Conservation (phyloP, 1,140 invertebrate genomes). For the Drosophila bifasciata region DNA sequence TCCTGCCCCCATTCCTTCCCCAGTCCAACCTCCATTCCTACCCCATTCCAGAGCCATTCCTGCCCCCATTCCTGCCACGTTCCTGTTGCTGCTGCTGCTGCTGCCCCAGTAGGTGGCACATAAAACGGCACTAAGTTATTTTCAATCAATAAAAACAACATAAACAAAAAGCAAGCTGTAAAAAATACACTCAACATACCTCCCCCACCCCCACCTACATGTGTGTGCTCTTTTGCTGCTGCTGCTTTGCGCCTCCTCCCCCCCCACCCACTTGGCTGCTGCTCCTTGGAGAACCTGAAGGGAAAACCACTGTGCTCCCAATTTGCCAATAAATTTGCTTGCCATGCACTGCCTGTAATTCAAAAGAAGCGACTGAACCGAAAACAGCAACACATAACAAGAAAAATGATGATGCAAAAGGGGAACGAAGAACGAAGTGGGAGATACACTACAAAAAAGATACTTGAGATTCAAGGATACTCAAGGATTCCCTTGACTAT, state of each 20-base stretch:
- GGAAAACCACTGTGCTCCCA: slow-evolving; percentile 75
- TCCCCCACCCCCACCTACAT: background rate
- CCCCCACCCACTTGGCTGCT: background rate
- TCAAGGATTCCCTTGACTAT: no score
- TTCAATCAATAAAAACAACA: slow-evolving; percentile 82
- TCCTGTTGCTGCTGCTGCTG: background rate
- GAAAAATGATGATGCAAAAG: slow-evolving; percentile 2
- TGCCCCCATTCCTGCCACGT: no score
- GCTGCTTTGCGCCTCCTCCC: slow-evolving; percentile 8
- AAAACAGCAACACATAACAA: slow-evolving; percentile 26
- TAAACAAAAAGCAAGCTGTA: slow-evolving; percentile 79
- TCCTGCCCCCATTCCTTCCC: no score
- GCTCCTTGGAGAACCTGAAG: slow-evolving; percentile 19
- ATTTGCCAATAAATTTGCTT: slow-evolving; percentile 82
- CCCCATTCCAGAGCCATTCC: no score
- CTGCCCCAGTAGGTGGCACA: slow-evolving; percentile 41
- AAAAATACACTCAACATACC: slow-evolving; percentile 70
- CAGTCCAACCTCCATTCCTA: no score
- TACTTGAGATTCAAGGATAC: no score
- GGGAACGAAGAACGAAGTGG: no score
- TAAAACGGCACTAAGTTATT: slow-evolving; percentile 80
- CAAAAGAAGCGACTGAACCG: slow-evolving; percentile 48
- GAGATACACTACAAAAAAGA: no score
- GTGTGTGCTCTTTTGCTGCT: no score
- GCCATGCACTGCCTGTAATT: slow-evolving; percentile 74